Evolutionary conservation across 2,113 vertebrate genomes (phyloP), one percentile per base, ranked within the genome.

Genomic region (Anas platyrhynchos): DNA sequence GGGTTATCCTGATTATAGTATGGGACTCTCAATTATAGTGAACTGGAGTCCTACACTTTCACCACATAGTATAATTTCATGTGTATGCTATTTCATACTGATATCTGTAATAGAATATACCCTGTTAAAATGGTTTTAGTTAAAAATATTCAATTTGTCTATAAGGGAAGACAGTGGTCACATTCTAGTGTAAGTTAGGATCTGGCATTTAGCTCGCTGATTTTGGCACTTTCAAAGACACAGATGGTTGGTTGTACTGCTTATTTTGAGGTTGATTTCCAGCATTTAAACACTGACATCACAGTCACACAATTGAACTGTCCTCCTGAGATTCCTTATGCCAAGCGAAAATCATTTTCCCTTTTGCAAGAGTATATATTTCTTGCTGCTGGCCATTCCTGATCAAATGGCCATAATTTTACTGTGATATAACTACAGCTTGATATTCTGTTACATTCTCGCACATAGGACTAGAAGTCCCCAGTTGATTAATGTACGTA

Each of bases 401-500:
- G 29, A 85, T 83, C 32, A 44, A 56, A 72, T 36, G n/a, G 3
- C 66, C 1, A 1, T 58, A 44, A 59, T 68, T 86, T 27, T 3
- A 4, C 8, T 54, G 12, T 20, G 16, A 6, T 83, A 5, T 32
- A 59, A 9, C 16, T 56, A 27, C 2, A 58, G 13, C 0, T 1
- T 50, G 9, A 18, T 26, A 44, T 79, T 56, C 31, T 77, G 1
- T 59, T 92, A 12, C 8, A 13, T 4, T 41, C 27, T 32, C 48
- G 20, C n/a, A 52, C 23, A 14, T 21, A 44, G 48, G 6, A 34
- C 69, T 76, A 44, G 55, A 91, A 77, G 8, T 9, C 17, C 2
- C 4, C 3, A 56, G 8, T 16, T 27, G 31, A n/a, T 36, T 80
- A 34, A 71, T 31, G 7, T 50, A 6, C 25, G 38, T 78, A 68